Base-by-base conservation (phyloP, 2,888 invertebrate species). In the Torymus texanus region DNA sequence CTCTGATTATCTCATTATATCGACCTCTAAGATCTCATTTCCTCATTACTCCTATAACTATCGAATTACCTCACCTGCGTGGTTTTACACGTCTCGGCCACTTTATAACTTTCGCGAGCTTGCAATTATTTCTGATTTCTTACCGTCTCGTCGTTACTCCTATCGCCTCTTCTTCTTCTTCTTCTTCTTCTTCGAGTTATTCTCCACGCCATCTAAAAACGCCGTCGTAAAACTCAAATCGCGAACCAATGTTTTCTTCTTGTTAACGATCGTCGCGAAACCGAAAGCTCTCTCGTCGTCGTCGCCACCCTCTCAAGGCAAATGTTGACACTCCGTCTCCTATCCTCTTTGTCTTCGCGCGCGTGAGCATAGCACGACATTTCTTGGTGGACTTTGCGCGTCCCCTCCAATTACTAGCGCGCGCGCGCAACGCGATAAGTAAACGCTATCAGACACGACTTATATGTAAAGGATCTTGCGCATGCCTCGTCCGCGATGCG, bases 331-430 rank as follows among this genome's bases (percentile, higher is more conserved):
- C 68, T 63, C 66, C 21, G 58, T 14, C 41, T 62, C 41, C 50
- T 65, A 51, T 71, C 58, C 55, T 63, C 55, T 74, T 29, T 66
- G 29, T 65, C 18, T 41, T 73, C 58, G 21, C 41, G 11, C 50
- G 29, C 71, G 53, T 50, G 58, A 41, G 13, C 51, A 41, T 8
- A 41, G 13, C 51, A 41, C 41, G 41, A 41, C 41, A 41, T 61
- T 3, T 71, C 59, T 59, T n/a, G 56, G 18, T 41, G 41, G 4
- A 51, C 65, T 12, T 18, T n/a, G 29, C 21, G 59, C 70, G 21
- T 58, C 65, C 65, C 58, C 70, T 68, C 75, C 79, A 79, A 79
- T 79, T 79, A 79, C 74, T 59, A 68, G 55, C 24, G 70, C 18
- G 75, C 74, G 53, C 75, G 53, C 50, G 70, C 16, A 51, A 62